phyloP scores from a whole-genome alignment of 1,140 invertebrate genomes.

The Drosophila oshimai region DNA sequence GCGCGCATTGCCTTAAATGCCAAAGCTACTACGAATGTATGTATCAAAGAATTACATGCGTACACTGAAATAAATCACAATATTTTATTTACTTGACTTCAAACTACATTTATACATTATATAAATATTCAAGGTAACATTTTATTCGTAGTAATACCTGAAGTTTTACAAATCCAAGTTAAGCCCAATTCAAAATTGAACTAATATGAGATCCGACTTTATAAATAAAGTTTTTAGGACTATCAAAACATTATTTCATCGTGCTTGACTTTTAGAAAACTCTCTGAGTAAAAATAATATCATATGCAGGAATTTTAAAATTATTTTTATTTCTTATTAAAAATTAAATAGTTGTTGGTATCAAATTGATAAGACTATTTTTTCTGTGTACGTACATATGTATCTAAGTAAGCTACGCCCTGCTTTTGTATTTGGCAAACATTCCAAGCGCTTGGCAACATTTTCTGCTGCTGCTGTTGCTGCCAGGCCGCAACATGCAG shows the following conservation, averaged over 20 bases:
- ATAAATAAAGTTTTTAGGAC: no score
- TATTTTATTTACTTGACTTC: no score
- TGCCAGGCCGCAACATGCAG: slow-evolving; percentile 27
- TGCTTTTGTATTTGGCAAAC: slow-evolving; percentile 76
- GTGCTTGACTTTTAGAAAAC: no score
- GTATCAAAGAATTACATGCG: slow-evolving; percentile 24
- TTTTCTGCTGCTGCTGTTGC: slow-evolving; percentile 24
- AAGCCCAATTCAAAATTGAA: no score
- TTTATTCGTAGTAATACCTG: no score
- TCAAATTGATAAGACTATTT: background rate
- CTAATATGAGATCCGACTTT: no score
- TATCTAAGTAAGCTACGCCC: slow-evolving; percentile 55
- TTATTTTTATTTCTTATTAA: background rate
- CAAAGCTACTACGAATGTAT: slow-evolving; percentile 59
- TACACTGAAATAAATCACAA: background rate
- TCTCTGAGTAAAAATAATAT: no score
- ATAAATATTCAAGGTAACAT: no score
- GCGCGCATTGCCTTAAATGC: slow-evolving; percentile 79
- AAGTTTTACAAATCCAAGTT: no score
- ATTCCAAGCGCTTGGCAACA: slow-evolving; percentile 62
- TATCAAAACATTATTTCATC: no score
- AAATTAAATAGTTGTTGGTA: background rate
- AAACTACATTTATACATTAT: no score
- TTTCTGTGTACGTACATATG: background rate
- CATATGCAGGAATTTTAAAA: no score